Evolutionary conservation across 2,113 vertebrate genomes (phyloP).

Genomic region (Dunckerocampus dactyliophorus): DNA sequence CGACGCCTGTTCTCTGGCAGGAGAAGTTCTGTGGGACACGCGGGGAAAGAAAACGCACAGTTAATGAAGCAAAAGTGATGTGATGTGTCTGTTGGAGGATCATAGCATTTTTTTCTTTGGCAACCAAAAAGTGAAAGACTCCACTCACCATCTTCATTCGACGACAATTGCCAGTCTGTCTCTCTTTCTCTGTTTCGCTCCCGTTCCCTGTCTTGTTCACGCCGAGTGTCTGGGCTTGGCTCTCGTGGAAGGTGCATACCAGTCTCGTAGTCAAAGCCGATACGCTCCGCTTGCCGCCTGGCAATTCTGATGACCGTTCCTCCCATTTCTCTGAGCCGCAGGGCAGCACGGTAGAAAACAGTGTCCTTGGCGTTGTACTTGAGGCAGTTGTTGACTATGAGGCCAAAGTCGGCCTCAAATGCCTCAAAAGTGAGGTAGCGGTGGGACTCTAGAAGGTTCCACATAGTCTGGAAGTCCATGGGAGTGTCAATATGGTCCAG

Average conservation of each 20-base stretch:
- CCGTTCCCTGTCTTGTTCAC: constrained; percentile 62
- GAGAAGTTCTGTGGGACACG: constrained; percentile 73
- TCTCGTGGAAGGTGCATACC: constrained; percentile 91
- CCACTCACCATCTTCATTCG: constrained; percentile 70
- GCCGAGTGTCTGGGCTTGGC: constrained; percentile 76
- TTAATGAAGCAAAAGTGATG: background rate
- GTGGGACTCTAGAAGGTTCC: constrained; percentile 89
- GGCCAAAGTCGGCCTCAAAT: constrained; percentile 94
- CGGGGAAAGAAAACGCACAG: background rate
- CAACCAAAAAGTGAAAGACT: background rate
- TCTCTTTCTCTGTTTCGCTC: constrained; percentile 37
- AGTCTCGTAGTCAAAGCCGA: constrained; percentile 95
- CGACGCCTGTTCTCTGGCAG: constrained; percentile 85
- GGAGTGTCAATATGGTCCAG: constrained; percentile 97
- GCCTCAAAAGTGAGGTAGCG: constrained; percentile 93
- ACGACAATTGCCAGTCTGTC: constrained; percentile 58
- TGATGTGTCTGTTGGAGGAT: background rate
- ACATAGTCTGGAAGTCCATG: constrained; percentile 99
- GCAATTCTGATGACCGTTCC: constrained; percentile 83
- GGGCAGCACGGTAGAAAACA: constrained; percentile 92
- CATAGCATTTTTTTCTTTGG: background rate
- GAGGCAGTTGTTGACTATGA: constrained; percentile 97
- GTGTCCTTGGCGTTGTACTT: constrained; percentile 99
- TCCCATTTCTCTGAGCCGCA: constrained; percentile 90
- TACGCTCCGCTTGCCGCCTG: constrained; percentile 89